phyloP scores from a whole-genome alignment of 2,888 invertebrate genomes.

The Drosophila algonquin region DNA sequence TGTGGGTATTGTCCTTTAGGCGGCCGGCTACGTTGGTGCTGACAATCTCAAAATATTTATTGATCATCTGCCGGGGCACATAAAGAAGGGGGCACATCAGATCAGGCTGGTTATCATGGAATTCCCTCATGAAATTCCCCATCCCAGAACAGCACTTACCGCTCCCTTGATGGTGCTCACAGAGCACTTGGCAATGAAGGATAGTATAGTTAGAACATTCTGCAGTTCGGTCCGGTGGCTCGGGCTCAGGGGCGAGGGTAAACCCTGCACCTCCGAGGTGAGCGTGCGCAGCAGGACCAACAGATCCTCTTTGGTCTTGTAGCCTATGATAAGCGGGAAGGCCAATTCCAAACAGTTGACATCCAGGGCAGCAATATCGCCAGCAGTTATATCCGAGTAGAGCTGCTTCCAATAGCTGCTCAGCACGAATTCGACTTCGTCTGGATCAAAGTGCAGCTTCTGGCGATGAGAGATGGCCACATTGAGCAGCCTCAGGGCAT shows the following conservation, averaged over 20 bases:
- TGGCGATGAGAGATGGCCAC: constrained; percentile 74
- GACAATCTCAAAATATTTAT: constrained; percentile 82
- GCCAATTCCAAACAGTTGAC: constrained; percentile 69
- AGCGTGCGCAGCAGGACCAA: constrained; percentile 73
- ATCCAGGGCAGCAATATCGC: constrained; percentile 32
- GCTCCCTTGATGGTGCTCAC: constrained; percentile 81
- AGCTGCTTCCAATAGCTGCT: constrained; percentile 81
- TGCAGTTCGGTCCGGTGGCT: constrained; percentile 49
- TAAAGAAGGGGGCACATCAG: too few species aligned
- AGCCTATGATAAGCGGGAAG: constrained; percentile 77
- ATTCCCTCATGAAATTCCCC: too few species aligned
- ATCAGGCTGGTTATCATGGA: not conserved
- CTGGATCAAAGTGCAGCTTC: constrained; percentile 79
- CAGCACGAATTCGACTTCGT: constrained; percentile 82
- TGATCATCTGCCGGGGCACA: constrained; percentile 78
- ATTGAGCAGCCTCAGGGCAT: constrained; percentile 79
- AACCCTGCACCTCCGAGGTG: constrained; percentile 43
- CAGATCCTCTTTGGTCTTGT: constrained; percentile 82
- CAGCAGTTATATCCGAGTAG: constrained; percentile 66
- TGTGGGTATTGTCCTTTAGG: constrained; percentile 45
- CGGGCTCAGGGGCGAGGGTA: constrained; percentile 46
- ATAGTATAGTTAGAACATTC: constrained; percentile 71
- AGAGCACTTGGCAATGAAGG: constrained; percentile 78
- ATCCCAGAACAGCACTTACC: constrained; percentile 62
- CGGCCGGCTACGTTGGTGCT: constrained; percentile 67